A percentile compares a stretch with the other conserved stretches of the same genome.
phyloP scores from a whole-genome alignment of 2,888 invertebrate genomes.

The Theretra japonica region DNA sequence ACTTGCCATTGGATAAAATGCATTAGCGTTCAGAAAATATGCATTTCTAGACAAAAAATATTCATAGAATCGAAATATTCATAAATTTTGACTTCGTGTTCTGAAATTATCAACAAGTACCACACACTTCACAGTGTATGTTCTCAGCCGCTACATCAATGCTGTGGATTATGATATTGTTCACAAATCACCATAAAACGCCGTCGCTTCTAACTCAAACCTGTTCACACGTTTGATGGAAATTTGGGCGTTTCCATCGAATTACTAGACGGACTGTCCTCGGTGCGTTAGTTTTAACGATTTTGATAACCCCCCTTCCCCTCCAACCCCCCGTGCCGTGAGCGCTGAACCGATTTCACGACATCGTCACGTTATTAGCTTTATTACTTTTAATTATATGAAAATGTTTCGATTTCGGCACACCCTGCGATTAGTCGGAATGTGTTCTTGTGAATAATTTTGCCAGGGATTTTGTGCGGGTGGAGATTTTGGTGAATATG shows the following conservation, averaged over 20 bases:
- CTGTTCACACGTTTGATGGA: conserved; percentile 70
- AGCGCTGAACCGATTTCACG: conserved; percentile 18
- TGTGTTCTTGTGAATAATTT: conserved; percentile 2
- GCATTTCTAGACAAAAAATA: too few relatives aligned
- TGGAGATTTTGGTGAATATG: background rate
- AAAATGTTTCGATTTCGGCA: conserved; percentile 29
- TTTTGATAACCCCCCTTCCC: conserved; percentile 50
- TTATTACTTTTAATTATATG: conserved; percentile 30
- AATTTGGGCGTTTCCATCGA: conserved; percentile 82
- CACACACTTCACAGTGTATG: too few relatives aligned
- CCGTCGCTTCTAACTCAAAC: conserved; percentile 46
- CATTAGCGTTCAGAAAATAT: too few relatives aligned
- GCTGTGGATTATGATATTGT: background rate
- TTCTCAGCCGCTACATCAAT: too few relatives aligned
- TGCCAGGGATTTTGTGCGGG: background rate
- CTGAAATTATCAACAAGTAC: too few relatives aligned
- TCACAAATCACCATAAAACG: conserved; percentile 26
- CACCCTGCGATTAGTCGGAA: conserved; percentile 6
- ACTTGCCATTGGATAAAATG: too few relatives aligned
- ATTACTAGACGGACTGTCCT: conserved; percentile 72
- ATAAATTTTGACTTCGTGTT: too few relatives aligned
- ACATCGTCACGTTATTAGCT: conserved; percentile 26
- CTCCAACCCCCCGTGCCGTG: conserved; percentile 5
- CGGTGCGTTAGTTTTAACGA: conserved; percentile 68
- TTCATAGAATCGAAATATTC: too few relatives aligned